These are phyloP conservation scores for Ochlodes sylvanus DNA, from an alignment of 2,888 invertebrate species.

Conservation along the genomic window DNA sequence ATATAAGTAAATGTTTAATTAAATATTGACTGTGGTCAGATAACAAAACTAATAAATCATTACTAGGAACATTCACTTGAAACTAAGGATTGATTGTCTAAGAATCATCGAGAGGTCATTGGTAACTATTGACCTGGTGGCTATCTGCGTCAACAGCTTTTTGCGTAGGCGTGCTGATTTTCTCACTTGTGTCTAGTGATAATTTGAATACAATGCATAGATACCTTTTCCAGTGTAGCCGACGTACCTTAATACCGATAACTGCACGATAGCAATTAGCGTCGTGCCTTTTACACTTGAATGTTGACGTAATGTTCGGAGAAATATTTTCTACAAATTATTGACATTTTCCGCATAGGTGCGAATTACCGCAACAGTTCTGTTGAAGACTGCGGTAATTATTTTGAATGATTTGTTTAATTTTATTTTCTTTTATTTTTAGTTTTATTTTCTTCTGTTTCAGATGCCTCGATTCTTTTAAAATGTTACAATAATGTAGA, in stretches of 20 bases:
- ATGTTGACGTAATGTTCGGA: background rate
- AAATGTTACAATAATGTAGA: too few relatives aligned
- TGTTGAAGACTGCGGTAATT: background rate
- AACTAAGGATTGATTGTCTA: slow-evolving; percentile 27
- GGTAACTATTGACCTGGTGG: slow-evolving; percentile 34
- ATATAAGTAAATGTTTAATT: background rate
- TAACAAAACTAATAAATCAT: background rate
- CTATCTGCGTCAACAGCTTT: slow-evolving; percentile 25
- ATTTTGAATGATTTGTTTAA: background rate
- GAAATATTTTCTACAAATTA: slow-evolving; percentile 4
- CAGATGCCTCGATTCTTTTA: too few relatives aligned
- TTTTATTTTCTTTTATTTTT: background rate
- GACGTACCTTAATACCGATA: slow-evolving; percentile 10
- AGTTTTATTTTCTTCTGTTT: too few relatives aligned
- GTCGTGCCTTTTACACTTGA: slow-evolving; percentile 2
- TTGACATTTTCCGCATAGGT: background rate
- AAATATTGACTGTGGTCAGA: background rate
- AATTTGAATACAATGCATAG: slow-evolving; percentile 30
- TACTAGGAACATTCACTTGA: slow-evolving; percentile 11
- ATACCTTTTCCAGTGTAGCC: slow-evolving; percentile 12
- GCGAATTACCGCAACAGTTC: background rate
- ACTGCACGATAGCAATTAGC: slow-evolving; percentile 12
- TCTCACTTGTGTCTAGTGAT: slow-evolving; percentile 31
- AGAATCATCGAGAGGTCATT: slow-evolving; percentile 32
- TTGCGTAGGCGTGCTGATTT: slow-evolving; percentile 35